Percentiles rank a stretch among this genome's conserved stretches.
Evolutionary conservation across 2,888 invertebrate species (phyloP).

Genomic region (Helicoverpa assulta): DNA sequence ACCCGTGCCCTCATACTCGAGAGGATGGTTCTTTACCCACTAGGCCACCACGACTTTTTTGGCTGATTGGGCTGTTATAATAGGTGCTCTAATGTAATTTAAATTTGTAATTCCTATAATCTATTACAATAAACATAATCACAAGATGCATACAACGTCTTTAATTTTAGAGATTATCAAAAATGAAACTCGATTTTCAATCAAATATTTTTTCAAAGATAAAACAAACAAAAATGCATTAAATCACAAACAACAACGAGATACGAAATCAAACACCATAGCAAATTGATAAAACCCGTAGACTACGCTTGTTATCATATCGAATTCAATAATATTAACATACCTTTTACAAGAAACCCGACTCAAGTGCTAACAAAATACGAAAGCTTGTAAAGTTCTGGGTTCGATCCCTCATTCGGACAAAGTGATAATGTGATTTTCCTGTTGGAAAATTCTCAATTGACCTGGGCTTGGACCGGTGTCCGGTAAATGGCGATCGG

Average conservation of each 20-base stretch:
- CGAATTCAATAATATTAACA: slow-evolving; percentile 28
- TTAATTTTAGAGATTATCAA: no score
- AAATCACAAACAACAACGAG: background rate
- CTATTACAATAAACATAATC: no score
- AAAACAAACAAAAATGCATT: no score
- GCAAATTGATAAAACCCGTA: slow-evolving; percentile 15
- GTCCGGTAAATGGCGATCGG: slow-evolving; percentile 54
- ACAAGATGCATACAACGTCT: no score
- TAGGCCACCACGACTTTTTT: no score
- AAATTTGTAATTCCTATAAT: no score
- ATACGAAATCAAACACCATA: slow-evolving; percentile 1
- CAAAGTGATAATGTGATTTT: slow-evolving; percentile 57
- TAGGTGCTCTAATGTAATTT: no score
- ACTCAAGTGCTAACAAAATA: slow-evolving; percentile 33
- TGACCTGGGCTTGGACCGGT: slow-evolving; percentile 50
- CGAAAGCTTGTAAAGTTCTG: slow-evolving; percentile 31
- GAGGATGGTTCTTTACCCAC: no score
- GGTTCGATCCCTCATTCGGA: slow-evolving; percentile 25
- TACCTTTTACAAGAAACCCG: slow-evolving; percentile 25
- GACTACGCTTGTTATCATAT: slow-evolving; percentile 9
- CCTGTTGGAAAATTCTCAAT: slow-evolving; percentile 60
- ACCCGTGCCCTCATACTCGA: no score
- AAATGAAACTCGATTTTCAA: no score
- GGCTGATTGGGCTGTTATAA: background rate
- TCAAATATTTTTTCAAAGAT: no score